These are phyloP conservation scores for Clitarchus hookeri DNA, from an alignment of 2,888 invertebrate species.

Conservation along the genomic window DNA sequence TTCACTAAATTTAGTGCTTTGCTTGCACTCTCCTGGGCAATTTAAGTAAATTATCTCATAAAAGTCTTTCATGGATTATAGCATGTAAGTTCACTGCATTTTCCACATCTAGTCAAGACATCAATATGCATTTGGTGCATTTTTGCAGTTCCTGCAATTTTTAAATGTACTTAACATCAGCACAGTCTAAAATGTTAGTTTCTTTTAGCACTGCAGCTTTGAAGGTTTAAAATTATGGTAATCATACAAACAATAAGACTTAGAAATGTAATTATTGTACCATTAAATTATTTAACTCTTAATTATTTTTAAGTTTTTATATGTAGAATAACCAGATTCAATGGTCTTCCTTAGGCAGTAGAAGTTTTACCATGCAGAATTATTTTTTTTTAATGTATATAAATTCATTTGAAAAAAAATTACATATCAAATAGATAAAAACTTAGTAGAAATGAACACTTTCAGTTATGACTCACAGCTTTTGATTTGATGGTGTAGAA, in stretches of 20 bases:
- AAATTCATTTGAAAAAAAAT: not conserved
- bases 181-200: not conserved
- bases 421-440: not conserved
- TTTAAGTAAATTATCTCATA: not conserved
- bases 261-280: not conserved
- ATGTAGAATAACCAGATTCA: not conserved
- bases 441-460: not conserved
- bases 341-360: too few relatives aligned
- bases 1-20: too few relatives aligned
- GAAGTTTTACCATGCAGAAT: not conserved
- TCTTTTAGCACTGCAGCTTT: not conserved
- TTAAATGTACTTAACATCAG: not conserved
- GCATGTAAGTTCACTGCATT: not conserved
- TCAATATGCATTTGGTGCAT: not conserved
- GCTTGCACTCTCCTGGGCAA: too few relatives aligned
- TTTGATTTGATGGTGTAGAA: not conserved
- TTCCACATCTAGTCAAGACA: not conserved
- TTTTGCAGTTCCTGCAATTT: not conserved
- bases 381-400: not conserved
- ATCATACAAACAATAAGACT: not conserved
- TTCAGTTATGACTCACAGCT: not conserved
- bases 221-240: not conserved
- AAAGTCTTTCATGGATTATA: not conserved
- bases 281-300: not conserved
- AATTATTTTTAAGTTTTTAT: not conserved